Evolutionary conservation across 2,888 invertebrate genomes (phyloP).

Genomic region (Erebia ligea): DNA sequence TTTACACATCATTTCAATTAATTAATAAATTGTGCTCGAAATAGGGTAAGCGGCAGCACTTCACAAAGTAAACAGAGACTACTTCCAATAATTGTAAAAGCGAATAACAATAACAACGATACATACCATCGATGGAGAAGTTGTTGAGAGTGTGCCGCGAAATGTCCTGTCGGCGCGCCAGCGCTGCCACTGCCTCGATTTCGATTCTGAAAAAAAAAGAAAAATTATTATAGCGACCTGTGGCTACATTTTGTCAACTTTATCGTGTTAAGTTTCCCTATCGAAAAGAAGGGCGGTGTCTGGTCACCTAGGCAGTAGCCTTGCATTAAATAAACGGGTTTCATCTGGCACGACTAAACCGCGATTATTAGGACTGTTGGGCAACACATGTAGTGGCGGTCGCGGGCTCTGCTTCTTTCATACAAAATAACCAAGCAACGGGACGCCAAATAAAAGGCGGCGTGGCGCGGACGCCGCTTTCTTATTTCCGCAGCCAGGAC

Average conservation of each 20-base stretch:
- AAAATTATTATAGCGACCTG: background rate
- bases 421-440: too few species aligned
- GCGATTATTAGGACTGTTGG: too few species aligned
- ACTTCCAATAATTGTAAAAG: background rate
- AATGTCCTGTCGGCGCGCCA: constrained; percentile 81
- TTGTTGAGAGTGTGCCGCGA: constrained; percentile 69
- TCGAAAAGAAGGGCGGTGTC: too few species aligned
- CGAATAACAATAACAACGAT: background rate
- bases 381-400: too few species aligned
- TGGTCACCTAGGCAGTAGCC: too few species aligned
- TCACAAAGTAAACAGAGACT: background rate
- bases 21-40: background rate
- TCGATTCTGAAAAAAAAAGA: constrained; percentile 82
- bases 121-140: constrained; percentile 77
- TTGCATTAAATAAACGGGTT: too few species aligned
- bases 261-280: too few species aligned
- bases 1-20: constrained; percentile 52
- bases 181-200: constrained; percentile 89
- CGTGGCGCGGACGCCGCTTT: too few species aligned
- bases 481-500: too few species aligned
- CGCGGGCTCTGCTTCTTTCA: too few species aligned
- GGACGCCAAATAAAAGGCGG: too few species aligned
- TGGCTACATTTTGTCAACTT: background rate
- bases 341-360: too few species aligned
- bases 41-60: constrained; percentile 11